Conservation (phyloP, 2,113 vertebrate genomes). For the Poicephalus gulielmi region DNA sequence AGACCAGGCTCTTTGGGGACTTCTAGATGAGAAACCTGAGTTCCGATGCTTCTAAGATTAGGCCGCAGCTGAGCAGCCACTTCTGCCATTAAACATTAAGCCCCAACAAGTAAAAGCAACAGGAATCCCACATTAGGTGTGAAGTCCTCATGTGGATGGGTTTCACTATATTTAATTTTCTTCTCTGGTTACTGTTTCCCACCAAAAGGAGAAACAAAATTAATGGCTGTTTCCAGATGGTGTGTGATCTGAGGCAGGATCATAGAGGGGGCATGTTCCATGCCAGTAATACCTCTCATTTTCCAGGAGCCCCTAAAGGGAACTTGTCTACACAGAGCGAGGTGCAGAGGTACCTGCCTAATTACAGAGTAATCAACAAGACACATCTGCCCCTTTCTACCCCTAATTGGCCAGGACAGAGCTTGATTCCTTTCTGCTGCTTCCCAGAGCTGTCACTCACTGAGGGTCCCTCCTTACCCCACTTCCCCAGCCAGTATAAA, state of each 20-base stretch:
- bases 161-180: background rate
- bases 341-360: background rate
- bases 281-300: background rate
- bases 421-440: background rate
- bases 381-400: background rate
- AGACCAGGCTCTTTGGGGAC: background rate
- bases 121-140: background rate
- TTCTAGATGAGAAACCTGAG: background rate
- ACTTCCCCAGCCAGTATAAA: background rate
- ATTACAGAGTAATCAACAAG: background rate
- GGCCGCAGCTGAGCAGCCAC: background rate
- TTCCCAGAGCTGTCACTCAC: background rate
- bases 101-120: background rate
- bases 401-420: background rate
- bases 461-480: background rate
- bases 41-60: background rate
- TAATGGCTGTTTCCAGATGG: background rate
- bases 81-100: background rate
- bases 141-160: background rate
- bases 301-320: background rate
- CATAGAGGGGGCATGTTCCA: background rate
- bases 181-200: background rate
- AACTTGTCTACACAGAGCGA: background rate
- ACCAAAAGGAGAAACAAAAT: background rate
- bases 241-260: background rate